Conservation (phyloP, 2,888 invertebrate species). For the Marronus borbonicus region DNA sequence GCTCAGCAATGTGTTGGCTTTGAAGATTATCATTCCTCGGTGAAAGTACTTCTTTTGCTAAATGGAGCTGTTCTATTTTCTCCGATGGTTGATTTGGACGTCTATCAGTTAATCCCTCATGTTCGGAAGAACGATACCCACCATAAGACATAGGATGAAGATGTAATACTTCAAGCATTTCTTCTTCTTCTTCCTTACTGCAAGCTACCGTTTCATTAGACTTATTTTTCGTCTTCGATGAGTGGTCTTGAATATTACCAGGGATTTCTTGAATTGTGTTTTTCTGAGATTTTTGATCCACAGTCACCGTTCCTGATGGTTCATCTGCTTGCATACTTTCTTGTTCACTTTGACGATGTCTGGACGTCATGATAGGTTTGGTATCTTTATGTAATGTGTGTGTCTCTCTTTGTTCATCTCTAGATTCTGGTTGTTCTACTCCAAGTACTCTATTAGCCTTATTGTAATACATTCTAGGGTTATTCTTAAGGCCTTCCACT, state of each 20-base stretch:
- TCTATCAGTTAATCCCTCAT: not conserved
- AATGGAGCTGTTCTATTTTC: not conserved
- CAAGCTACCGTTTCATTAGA: conserved; percentile 50
- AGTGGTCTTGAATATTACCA: not conserved
- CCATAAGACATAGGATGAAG: not conserved
- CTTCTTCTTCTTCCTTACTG: conserved; percentile 50
- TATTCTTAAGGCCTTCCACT: conserved; percentile 10
- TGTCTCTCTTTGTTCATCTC: not conserved
- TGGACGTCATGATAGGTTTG: not conserved
- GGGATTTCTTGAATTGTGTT: too few species aligned
- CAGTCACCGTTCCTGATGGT: too few species aligned
- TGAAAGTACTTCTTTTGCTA: not conserved
- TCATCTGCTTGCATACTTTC: not conserved
- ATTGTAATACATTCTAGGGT: not conserved
- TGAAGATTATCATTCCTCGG: not conserved
- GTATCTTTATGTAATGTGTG: not conserved
- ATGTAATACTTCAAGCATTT: conserved; percentile 39
- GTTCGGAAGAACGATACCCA: not conserved
- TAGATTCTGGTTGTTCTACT: not conserved
- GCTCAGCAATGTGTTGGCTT: conserved; percentile 3
- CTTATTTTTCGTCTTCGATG: not conserved
- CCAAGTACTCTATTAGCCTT: conserved; percentile 23
- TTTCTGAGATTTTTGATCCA: too few species aligned
- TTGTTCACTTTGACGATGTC: not conserved
- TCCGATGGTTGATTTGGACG: not conserved